Conservation (phyloP, 1,140 invertebrate genomes). For the Drosophila nannoptera region DNA sequence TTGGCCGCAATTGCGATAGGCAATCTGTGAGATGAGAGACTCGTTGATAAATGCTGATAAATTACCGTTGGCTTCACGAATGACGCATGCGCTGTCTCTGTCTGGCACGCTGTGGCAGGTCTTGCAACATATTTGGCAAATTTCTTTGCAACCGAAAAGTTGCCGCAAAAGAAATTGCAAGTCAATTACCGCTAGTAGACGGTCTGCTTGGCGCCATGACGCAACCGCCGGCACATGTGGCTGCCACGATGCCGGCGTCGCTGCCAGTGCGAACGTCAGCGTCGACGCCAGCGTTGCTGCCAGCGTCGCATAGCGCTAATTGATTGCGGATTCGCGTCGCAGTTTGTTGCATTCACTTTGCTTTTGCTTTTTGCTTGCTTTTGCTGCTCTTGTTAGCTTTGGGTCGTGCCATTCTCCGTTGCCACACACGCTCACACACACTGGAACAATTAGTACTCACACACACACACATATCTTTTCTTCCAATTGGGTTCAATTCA, state of each 20-base stretch:
- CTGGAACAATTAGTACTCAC: too few relatives aligned
- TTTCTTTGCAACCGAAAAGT: slow-evolving; percentile 70
- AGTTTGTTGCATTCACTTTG: slow-evolving; percentile 69
- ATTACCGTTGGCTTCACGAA: slow-evolving; percentile 25
- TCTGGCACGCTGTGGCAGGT: slow-evolving; percentile 42
- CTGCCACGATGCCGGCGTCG: slow-evolving; percentile 18
- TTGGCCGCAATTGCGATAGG: background rate
- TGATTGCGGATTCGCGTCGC: slow-evolving; percentile 62
- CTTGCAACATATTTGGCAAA: slow-evolving; percentile 65
- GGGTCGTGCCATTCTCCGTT: slow-evolving; percentile 68
- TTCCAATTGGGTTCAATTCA: slow-evolving; percentile 16
- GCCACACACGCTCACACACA: slow-evolving; percentile 17
- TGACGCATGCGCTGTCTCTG: slow-evolving; percentile 1
- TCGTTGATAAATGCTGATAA: slow-evolving; percentile 49
- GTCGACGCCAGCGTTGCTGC: slow-evolving; percentile 24
- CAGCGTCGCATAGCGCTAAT: slow-evolving; percentile 66
- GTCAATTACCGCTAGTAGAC: slow-evolving; percentile 72
- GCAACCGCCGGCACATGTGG: slow-evolving; percentile 66
- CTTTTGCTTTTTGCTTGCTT: slow-evolving; percentile 6
- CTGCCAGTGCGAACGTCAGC: background rate
- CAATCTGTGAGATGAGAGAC: background rate
- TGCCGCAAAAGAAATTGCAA: slow-evolving; percentile 74
- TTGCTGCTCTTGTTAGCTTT: slow-evolving; percentile 27
- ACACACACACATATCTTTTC: slow-evolving; percentile 4
- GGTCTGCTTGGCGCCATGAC: slow-evolving; percentile 72